Percentiles rank a stretch among this genome's conserved stretches.
These are phyloP conservation scores for Botia kubotai DNA, from an alignment of 2,797 vertebrate species.

Conservation along the genomic window DNA sequence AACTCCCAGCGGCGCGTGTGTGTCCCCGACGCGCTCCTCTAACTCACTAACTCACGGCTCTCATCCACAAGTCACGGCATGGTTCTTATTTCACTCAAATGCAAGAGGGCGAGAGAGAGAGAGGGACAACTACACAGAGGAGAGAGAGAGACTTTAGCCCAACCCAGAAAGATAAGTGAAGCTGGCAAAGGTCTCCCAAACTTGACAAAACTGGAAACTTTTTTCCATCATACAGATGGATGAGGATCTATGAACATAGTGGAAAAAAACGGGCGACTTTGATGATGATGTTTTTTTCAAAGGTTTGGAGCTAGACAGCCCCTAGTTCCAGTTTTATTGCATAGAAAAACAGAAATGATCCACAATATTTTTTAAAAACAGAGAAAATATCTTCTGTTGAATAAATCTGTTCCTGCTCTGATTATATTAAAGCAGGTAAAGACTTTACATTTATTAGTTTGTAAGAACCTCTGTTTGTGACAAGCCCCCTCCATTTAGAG, in stretches of 20 bases:
- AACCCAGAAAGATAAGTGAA: constrained; percentile 71
- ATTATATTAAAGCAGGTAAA: constrained; percentile 63
- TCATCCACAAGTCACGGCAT: constrained; percentile 76
- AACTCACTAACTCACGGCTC: constrained; percentile 70
- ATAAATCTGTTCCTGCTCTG: constrained; percentile 49
- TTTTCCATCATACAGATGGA: constrained; percentile 20
- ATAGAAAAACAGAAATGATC: background rate
- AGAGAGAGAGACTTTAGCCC: constrained; percentile 68
- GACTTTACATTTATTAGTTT: constrained; percentile 11
- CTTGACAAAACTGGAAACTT: constrained; percentile 53
- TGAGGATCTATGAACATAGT: too few relatives aligned
- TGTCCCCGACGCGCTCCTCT: constrained; percentile 61
- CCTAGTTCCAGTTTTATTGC: too few relatives aligned
- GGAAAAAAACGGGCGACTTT: background rate
- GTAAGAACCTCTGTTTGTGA: too few relatives aligned
- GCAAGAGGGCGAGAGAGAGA: constrained; percentile 64
- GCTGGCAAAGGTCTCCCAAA: constrained; percentile 57
- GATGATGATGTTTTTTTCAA: background rate
- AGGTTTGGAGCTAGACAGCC: background rate
- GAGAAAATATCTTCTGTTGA: background rate
- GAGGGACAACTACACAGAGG: constrained; percentile 60
- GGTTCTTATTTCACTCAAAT: constrained; percentile 74
- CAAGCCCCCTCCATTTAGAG: background rate
- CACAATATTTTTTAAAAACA: background rate
- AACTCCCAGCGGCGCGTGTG: constrained; percentile 70